phyloP scores from a whole-genome alignment of 2,113 vertebrate species.

The Megaptera novaeangliae region DNA sequence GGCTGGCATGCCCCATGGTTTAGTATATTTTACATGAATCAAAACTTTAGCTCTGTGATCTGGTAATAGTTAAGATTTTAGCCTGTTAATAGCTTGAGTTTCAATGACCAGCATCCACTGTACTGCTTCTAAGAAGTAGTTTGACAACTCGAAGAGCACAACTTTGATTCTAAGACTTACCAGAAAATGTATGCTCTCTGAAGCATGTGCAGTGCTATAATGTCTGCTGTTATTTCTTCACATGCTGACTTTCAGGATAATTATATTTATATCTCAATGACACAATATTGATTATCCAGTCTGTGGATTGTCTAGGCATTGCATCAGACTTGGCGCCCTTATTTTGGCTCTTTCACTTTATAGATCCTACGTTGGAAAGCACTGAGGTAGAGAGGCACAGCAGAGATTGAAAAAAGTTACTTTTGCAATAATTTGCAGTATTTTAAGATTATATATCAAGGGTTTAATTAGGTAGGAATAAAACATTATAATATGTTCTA shows the following conservation, averaged over 20 bases:
- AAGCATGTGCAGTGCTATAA: not conserved
- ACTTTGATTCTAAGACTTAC: not conserved
- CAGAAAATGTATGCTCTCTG: not conserved
- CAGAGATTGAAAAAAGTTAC: not conserved
- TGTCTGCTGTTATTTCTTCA: not conserved
- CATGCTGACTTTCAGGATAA: not conserved
- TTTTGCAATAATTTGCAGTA: not conserved
- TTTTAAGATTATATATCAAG: not conserved
- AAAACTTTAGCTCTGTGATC: not conserved
- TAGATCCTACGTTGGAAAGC: not conserved
- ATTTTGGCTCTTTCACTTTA: not conserved
- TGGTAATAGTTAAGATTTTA: not conserved
- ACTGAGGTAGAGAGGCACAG: not conserved
- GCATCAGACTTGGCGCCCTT: not conserved
- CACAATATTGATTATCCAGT: not conserved
- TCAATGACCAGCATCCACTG: not conserved
- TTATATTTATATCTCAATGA: not conserved
- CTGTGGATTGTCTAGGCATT: not conserved
- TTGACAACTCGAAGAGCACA: not conserved
- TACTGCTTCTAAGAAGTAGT: not conserved
- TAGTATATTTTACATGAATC: not conserved
- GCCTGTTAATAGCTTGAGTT: not conserved
- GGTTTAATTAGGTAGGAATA: not conserved
- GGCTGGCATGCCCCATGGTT: not conserved
- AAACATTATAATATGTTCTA: not conserved